Evolutionary conservation across 2,113 vertebrate genomes (phyloP), one percentile per base, ranked within the genome.

Genomic region (Barbus barbus): DNA sequence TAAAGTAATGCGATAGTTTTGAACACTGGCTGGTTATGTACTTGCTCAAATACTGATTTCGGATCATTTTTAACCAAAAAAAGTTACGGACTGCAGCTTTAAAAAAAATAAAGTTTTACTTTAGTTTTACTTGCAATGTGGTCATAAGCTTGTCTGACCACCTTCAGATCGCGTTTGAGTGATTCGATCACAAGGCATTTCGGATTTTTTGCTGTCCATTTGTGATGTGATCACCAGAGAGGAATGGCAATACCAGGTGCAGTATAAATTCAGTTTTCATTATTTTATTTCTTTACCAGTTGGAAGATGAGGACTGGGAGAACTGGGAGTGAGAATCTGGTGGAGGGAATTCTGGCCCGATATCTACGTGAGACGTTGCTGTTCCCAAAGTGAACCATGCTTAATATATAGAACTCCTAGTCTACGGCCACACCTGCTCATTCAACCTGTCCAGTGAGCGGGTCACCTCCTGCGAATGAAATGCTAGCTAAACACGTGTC

Each of bases 281-380:
- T 75, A 22, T 38, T 58, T 83, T 58, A 12, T 87, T 83, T 85
- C 5, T 13, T 82, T 90, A 90, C 69, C 93, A 99, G 97, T 90
- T 99, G 93, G 98, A 95, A 83, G 96, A 98, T 12, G 97, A 96
- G 87, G 97, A 99, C 89, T 99, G 98, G 98, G 97, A 98, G 90
- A 96, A 98, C 93, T 99, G 98, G 98, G 96, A 99, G 84, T 99
- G 94, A 96, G 90, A 24, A 72, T 20, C 58, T 56, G 36, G 81
- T 1, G 63, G 82, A 33, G 77, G 87, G 85, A 69, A 53, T 53
- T 78, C 82, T 83, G 86, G 86, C 78, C 84, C 72, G 16, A 88
- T 81, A 84, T 88, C 81, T 72, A 92, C 87, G 85, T 87, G 85
- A 84, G 90, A 91, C 89, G 89, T 90, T 85, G 5, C 53, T 73